Evolutionary conservation across 2,113 vertebrate genomes (phyloP).

Genomic region (Hepsetus odoe): DNA sequence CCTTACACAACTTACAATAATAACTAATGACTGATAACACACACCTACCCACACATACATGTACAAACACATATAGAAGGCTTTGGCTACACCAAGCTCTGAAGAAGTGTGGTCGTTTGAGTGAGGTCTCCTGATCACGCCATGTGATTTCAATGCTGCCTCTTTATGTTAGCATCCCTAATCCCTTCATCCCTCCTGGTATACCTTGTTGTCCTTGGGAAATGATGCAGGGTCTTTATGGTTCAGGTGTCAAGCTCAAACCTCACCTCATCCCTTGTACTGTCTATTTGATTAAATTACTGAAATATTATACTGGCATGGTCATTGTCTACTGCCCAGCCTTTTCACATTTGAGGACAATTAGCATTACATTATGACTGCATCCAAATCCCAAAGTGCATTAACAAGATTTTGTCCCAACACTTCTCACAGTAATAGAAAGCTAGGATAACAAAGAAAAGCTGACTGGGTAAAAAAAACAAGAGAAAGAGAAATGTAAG

Average conservation of each 20-base stretch:
- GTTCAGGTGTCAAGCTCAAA: background rate
- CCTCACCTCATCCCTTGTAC: no score
- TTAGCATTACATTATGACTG: no score
- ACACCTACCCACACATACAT: constrained; percentile 45
- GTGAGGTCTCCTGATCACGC: constrained; percentile 11
- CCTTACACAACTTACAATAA: constrained; percentile 47
- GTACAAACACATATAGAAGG: constrained; percentile 48
- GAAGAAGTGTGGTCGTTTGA: constrained; percentile 38
- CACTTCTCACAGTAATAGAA: no score
- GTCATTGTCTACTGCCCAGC: background rate
- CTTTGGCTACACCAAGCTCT: constrained; percentile 18
- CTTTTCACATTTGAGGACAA: no score
- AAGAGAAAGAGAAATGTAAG: no score
- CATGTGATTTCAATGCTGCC: background rate
- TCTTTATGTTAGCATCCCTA: background rate
- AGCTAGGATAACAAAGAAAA: no score
- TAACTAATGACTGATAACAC: constrained; percentile 58
- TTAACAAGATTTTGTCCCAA: no score
- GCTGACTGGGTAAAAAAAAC: no score
- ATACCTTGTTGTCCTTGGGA: background rate
- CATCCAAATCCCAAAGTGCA: no score
- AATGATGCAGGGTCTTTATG: background rate
- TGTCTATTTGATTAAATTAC: background rate
- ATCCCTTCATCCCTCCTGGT: background rate
- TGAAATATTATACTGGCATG: no score